Evolutionary conservation across 1,140 invertebrate species (phyloP).

Genomic region (Drosophila burlai): DNA sequence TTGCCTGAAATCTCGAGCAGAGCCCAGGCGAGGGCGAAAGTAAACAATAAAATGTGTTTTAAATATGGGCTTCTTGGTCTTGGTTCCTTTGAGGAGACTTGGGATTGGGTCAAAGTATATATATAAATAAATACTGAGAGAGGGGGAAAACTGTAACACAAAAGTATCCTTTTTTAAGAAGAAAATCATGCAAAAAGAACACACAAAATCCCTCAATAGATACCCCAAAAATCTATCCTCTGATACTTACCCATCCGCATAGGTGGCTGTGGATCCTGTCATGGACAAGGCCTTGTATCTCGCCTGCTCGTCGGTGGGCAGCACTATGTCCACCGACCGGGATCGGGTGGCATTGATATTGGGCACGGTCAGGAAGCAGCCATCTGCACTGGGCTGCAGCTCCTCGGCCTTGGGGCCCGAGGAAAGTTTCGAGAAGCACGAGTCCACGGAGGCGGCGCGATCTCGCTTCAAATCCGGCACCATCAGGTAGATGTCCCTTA

Average conservation of each 20-base stretch:
- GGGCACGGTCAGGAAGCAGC: slow-evolving; percentile 89
- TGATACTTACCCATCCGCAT: slow-evolving; percentile 72
- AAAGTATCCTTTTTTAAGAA: not conserved
- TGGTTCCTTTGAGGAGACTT: too few relatives aligned
- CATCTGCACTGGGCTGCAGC: slow-evolving; percentile 87
- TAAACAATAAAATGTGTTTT: slow-evolving; percentile 28
- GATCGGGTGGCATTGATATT: slow-evolving; percentile 90
- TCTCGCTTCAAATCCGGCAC: slow-evolving; percentile 93
- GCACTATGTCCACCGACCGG: slow-evolving; percentile 94
- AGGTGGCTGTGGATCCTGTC: slow-evolving; percentile 74
- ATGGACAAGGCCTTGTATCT: slow-evolving; percentile 92
- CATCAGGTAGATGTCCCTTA: slow-evolving; percentile 91
- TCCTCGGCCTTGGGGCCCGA: slow-evolving; percentile 89
- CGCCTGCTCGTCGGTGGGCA: slow-evolving; percentile 94
- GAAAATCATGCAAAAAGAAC: not conserved
- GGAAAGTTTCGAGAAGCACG: slow-evolving; percentile 91
- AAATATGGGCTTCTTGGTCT: not conserved
- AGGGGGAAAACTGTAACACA: not conserved
- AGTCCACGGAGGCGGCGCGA: slow-evolving; percentile 93
- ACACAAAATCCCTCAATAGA: too few relatives aligned
- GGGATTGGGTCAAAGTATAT: not conserved
- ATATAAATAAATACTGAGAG: not conserved
- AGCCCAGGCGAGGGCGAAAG: slow-evolving; percentile 16
- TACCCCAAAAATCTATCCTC: too few relatives aligned
- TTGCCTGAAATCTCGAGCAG: not conserved